A percentile compares a stretch with the other conserved stretches of the same genome.
phyloP scores from a whole-genome alignment of 2,113 vertebrate species.

The Parus major region DNA sequence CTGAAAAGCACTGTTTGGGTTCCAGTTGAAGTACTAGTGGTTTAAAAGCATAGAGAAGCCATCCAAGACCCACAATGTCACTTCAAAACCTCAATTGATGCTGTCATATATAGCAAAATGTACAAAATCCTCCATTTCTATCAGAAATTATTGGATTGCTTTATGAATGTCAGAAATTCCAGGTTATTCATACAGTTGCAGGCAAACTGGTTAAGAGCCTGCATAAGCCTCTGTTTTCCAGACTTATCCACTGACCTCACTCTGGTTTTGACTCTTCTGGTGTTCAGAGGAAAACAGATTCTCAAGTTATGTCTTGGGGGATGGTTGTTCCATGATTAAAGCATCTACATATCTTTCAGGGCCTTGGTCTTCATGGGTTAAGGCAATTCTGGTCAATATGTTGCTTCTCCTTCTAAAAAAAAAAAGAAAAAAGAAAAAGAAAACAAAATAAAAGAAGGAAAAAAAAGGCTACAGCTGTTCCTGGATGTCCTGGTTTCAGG shows the following conservation, averaged over 20 bases:
- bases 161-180: conserved; percentile 7
- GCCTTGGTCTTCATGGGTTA: background rate
- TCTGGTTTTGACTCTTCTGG: conserved; percentile 59
- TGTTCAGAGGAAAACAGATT: conserved; percentile 32
- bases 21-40: background rate
- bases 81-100: background rate
- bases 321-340: background rate
- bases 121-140: background rate
- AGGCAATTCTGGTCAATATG: conserved; percentile 31
- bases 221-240: conserved; percentile 33
- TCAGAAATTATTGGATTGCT: conserved; percentile 24
- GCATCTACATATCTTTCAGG: conserved; percentile 1
- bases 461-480: background rate
- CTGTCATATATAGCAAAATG: background rate
- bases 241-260: conserved; percentile 50
- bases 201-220: conserved; percentile 6
- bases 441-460: rapidly evolving
- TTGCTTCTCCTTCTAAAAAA: background rate
- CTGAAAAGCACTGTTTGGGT: background rate
- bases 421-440: background rate
- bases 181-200: conserved; percentile 16
- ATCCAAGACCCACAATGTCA: background rate
- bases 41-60: background rate
- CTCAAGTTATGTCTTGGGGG: conserved; percentile 19
- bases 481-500: background rate